A percentile compares a stretch with the other conserved stretches of the same genome.
These are phyloP conservation scores for Lycophotia porphyrea DNA, from an alignment of 2,888 invertebrate genomes.

Conservation along the genomic window DNA sequence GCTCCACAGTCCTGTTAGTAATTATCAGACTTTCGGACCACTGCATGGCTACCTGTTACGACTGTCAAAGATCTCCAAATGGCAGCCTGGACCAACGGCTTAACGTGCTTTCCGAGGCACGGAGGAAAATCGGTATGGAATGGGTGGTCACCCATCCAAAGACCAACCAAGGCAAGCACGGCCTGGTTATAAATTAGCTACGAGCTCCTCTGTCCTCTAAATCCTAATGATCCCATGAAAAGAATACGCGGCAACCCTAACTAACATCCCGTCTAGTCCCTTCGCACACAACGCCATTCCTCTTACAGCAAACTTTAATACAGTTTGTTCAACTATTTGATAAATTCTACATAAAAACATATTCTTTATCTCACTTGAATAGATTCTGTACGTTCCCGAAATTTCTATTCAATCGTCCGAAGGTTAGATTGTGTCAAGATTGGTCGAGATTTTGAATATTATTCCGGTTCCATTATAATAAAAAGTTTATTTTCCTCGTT, in stretches of 20 bases:
- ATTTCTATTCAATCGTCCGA: slow-evolving; percentile 62
- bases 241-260: slow-evolving; percentile 30
- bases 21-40: too few relatives aligned
- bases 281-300: slow-evolving; percentile 63
- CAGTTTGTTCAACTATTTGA: slow-evolving; percentile 73
- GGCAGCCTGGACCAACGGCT: too few relatives aligned
- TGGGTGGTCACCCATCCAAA: too few relatives aligned
- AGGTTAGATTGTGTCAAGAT: slow-evolving; percentile 47
- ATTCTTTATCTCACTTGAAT: slow-evolving; percentile 61
- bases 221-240: background rate
- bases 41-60: too few relatives aligned
- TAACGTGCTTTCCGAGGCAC: too few relatives aligned
- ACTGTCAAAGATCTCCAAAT: too few relatives aligned
- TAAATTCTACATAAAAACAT: slow-evolving; percentile 68
- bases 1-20: too few relatives aligned
- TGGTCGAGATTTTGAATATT: slow-evolving; percentile 47
- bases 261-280: slow-evolving; percentile 42
- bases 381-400: slow-evolving; percentile 53
- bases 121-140: too few relatives aligned
- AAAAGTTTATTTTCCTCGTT: slow-evolving; percentile 24
- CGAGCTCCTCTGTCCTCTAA: too few relatives aligned
- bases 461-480: slow-evolving; percentile 23
- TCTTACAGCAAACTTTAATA: slow-evolving; percentile 71
- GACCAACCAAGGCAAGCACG: too few relatives aligned
- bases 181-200: too few relatives aligned